Conservation (phyloP, 2,113 vertebrate species). For the Syngnathus scovelli region DNA sequence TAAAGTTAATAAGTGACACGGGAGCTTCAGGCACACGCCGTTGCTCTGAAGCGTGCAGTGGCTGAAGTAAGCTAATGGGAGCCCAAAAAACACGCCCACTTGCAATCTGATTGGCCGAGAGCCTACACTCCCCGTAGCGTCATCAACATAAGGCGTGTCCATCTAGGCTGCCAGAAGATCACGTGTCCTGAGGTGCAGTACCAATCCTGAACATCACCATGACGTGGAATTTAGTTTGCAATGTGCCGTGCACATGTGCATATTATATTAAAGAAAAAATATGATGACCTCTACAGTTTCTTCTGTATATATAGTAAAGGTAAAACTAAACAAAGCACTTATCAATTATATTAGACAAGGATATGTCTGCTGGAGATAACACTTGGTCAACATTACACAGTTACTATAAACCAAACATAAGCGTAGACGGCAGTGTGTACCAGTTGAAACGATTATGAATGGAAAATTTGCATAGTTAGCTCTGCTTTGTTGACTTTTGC, state of each 20-base stretch:
- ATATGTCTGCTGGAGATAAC: neutral
- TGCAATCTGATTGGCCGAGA: slow-evolving; percentile 28
- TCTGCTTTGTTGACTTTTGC: neutral
- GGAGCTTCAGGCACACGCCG: neutral
- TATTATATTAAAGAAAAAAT: too few relatives aligned
- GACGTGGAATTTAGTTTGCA: neutral
- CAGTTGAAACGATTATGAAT: neutral
- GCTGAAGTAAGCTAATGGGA: slow-evolving; percentile 44
- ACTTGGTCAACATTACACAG: neutral
- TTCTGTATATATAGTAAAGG: neutral
- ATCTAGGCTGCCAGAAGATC: slow-evolving; percentile 29
- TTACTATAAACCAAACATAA: neutral
- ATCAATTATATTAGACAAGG: neutral
- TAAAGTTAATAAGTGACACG: neutral
- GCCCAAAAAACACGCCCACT: slow-evolving; percentile 31
- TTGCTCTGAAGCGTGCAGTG: slow-evolving; percentile 48
- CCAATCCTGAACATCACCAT: slow-evolving; percentile 15
- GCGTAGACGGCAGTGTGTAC: neutral
- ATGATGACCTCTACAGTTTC: too few relatives aligned
- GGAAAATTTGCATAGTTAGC: neutral
- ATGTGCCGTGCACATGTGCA: neutral
- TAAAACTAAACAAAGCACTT: neutral
- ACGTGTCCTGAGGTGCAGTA: slow-evolving; percentile 30
- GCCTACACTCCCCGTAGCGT: slow-evolving; percentile 58
- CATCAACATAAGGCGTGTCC: slow-evolving; percentile 16